Conservation (phyloP, 2,888 invertebrate genomes). For the Trachelus stipa region DNA sequence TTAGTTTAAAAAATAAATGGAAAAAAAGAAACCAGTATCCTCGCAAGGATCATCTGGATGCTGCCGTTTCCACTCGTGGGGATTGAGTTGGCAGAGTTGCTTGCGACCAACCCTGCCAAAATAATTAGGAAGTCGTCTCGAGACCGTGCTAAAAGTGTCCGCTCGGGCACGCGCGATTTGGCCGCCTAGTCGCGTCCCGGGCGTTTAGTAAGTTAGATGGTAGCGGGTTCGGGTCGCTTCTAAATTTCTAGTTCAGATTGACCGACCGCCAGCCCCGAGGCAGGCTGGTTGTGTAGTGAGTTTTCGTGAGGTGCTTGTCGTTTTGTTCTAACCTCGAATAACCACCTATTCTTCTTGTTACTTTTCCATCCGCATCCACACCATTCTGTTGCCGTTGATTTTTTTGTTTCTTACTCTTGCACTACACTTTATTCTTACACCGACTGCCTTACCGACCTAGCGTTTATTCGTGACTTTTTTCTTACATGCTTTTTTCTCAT, state of each 20-base stretch:
- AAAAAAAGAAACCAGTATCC: background rate
- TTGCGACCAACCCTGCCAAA: constrained; percentile 74
- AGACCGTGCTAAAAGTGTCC: constrained; percentile 74
- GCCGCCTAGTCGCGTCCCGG: constrained; percentile 66
- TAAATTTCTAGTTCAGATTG: constrained; percentile 35
- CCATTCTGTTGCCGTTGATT: background rate
- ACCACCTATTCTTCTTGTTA: background rate
- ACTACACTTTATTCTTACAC: background rate
- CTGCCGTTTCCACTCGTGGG: constrained; percentile 71
- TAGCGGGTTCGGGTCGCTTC: constrained; percentile 40
- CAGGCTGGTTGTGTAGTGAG: constrained; percentile 67
- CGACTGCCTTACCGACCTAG: background rate
- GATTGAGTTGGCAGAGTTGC: constrained; percentile 35
- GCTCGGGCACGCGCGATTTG: constrained; percentile 69
- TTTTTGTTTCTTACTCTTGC: background rate
- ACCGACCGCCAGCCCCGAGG: constrained; percentile 28
- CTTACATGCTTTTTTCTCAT: background rate
- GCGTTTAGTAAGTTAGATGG: constrained; percentile 67
- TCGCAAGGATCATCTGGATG: constrained; percentile 49
- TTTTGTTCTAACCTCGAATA: constrained; percentile 56
- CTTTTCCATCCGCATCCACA: background rate
- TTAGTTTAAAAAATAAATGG: background rate
- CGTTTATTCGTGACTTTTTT: background rate
- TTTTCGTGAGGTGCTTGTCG: constrained; percentile 71
- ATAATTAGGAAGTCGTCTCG: constrained; percentile 81